Conservation (phyloP, 2,888 invertebrate genomes). For the Thera britannica region DNA sequence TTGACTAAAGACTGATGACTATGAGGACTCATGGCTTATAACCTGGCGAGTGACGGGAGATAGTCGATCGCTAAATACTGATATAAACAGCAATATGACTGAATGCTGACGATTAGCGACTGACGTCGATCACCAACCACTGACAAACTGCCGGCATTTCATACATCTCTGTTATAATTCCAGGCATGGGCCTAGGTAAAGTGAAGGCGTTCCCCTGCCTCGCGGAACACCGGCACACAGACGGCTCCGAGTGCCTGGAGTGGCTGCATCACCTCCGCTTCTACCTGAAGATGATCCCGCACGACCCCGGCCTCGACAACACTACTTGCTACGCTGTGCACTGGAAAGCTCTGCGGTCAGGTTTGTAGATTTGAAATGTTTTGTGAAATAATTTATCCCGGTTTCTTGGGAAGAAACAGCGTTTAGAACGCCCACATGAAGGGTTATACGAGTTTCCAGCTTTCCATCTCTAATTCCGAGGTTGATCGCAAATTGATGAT, state of each 20-base stretch:
- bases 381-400: no score
- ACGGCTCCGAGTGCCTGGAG: conserved; percentile 91
- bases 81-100: neutral
- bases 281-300: conserved; percentile 86
- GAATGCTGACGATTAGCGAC: no score
- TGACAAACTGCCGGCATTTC: neutral
- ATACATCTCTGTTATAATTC: conserved; percentile 27
- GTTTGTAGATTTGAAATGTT: conserved; percentile 45
- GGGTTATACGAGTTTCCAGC: no score
- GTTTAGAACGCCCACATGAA: no score
- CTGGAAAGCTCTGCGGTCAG: conserved; percentile 90
- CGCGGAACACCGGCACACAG: conserved; percentile 82
- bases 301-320: conserved; percentile 81
- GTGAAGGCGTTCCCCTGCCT: conserved; percentile 89
- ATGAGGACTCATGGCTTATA: no score
- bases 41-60: neutral
- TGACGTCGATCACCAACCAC: neutral
- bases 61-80: neutral
- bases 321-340: conserved; percentile 94
- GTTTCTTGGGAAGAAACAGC: no score
- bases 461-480: no score
- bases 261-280: conserved; percentile 92
- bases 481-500: no score
- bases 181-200: conserved; percentile 86
- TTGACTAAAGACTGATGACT: no score